Conservation (phyloP, 2,113 vertebrate species). For the Lichenostomus cassidix region DNA sequence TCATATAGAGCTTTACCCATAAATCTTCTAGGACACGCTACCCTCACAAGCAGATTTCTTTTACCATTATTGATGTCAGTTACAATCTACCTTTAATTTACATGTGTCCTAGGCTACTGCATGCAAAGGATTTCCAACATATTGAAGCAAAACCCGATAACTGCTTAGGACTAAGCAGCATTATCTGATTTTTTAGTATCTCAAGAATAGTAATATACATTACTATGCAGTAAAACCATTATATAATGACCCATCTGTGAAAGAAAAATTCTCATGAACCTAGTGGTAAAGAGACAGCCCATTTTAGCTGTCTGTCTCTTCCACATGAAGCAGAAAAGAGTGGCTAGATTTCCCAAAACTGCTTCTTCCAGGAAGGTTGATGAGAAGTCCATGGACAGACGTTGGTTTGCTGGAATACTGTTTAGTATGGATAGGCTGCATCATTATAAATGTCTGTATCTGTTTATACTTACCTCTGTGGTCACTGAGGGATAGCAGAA, state of each 20-base stretch:
- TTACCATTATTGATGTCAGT: background rate
- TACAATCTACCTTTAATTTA: background rate
- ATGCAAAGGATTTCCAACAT: slow-evolving; percentile 5
- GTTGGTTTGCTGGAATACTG: background rate
- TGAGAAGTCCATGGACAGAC: background rate
- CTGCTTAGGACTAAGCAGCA: slow-evolving; percentile 11
- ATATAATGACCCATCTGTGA: background rate
- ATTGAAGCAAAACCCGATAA: background rate
- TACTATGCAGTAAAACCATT: background rate
- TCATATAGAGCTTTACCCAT: background rate
- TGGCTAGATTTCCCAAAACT: background rate
- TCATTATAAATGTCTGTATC: background rate
- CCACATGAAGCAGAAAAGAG: background rate
- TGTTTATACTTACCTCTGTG: background rate
- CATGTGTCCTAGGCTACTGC: background rate
- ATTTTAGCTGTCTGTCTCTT: background rate
- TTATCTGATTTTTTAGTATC: background rate
- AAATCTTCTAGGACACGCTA: background rate
- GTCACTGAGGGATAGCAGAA: background rate
- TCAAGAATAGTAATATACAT: background rate
- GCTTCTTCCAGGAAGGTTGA: background rate
- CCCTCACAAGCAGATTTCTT: background rate
- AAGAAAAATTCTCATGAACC: background rate
- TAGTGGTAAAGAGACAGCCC: background rate
- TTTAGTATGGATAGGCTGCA: background rate